These are phyloP conservation scores for Lochmaea crataegi DNA, from an alignment of 2,888 invertebrate species.

Conservation along the genomic window DNA sequence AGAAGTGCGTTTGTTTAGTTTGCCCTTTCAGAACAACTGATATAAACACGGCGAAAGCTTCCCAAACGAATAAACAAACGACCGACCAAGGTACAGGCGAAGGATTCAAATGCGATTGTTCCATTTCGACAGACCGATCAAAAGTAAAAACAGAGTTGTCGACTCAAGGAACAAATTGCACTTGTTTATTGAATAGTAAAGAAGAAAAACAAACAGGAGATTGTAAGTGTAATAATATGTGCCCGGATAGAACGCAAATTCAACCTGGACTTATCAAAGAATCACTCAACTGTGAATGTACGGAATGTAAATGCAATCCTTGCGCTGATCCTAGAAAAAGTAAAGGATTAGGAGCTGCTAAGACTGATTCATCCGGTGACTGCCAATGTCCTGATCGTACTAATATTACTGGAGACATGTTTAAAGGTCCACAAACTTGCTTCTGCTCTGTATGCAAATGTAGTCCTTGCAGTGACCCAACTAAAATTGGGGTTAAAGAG, in stretches of 20 bases:
- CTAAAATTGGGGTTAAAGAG: background rate
- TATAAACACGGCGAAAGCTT: background rate
- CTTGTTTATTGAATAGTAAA: background rate
- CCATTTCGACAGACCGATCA: background rate
- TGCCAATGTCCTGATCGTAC: background rate
- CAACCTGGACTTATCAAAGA: background rate
- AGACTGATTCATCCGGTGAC: background rate
- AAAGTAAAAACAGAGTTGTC: background rate
- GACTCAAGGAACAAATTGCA: background rate
- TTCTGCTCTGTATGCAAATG: background rate
- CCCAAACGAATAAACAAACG: background rate
- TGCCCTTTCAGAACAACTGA: background rate
- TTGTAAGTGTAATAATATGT: background rate
- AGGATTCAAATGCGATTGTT: slow-evolving; percentile 1
- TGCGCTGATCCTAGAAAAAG: background rate
- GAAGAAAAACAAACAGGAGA: background rate
- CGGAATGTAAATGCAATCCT: background rate
- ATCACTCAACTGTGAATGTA: background rate
- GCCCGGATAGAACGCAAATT: background rate
- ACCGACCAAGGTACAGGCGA: background rate
- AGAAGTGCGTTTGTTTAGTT: background rate
- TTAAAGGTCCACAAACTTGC: background rate
- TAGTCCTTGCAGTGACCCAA: background rate
- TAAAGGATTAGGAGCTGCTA: background rate
- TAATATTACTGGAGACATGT: background rate